A percentile compares a stretch with the other conserved stretches of the same genome.
These are phyloP conservation scores for Notarius lentiginosus DNA, from an alignment of 2,113 vertebrate genomes.

Conservation along the genomic window DNA sequence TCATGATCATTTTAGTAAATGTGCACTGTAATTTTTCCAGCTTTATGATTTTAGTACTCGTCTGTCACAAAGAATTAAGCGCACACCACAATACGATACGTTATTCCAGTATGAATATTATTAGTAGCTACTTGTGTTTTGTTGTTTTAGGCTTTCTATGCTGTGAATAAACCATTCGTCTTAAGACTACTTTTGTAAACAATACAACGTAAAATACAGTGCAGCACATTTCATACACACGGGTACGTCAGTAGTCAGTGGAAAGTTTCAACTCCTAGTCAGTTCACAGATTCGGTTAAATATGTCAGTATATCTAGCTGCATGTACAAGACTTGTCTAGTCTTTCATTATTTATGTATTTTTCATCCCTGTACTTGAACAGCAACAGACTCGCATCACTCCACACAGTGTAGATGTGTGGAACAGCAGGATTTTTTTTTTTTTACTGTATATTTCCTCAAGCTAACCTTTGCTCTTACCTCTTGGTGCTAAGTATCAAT, in stretches of 20 bases:
- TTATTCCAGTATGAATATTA: not conserved
- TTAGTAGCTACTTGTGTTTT: constrained; percentile 12
- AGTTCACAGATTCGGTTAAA: constrained; percentile 29
- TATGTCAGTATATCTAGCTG: not conserved
- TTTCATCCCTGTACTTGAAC: not conserved
- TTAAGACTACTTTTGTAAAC: constrained; percentile 38
- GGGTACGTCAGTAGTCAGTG: constrained; percentile 37
- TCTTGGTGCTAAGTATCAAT: not conserved
- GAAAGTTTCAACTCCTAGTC: constrained; percentile 1
- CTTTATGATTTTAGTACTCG: not conserved
- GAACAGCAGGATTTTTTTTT: not conserved
- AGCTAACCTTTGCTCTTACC: constrained; percentile 7
- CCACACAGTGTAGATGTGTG: not conserved
- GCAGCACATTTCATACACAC: constrained; percentile 41
- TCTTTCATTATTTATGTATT: constrained; percentile 36
- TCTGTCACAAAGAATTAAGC: not conserved
- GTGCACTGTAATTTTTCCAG: not conserved
- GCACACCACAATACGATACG: not conserved
- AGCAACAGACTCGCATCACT: not conserved
- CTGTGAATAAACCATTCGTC: not conserved
- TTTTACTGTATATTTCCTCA: not conserved
- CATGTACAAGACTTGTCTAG: constrained; percentile 5
- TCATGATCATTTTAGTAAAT: not conserved
- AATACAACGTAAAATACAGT: constrained; percentile 39
- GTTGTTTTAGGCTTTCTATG: not conserved